Conservation (phyloP, 2,888 invertebrate genomes). For the Eledone cirrhosa region DNA sequence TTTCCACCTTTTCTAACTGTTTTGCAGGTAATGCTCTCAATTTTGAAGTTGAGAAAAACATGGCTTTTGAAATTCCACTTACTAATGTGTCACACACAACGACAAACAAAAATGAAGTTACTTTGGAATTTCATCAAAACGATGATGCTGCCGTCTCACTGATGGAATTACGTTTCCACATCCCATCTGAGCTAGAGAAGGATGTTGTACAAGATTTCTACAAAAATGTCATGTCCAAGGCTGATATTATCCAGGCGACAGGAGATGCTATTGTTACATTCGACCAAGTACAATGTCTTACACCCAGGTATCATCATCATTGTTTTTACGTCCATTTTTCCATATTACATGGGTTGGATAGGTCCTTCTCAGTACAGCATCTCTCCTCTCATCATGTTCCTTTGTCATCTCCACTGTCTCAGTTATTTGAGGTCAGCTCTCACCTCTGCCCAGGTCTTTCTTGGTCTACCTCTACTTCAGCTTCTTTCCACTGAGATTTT, state of each 20-base stretch:
- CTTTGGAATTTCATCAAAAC: slow-evolving; percentile 97
- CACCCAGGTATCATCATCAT: slow-evolving; percentile 87
- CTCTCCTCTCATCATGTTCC: no score
- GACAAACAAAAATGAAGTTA: slow-evolving; percentile 97
- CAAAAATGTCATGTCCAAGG: slow-evolving; percentile 94
- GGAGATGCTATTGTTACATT: slow-evolving; percentile 98
- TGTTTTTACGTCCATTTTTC: no score
- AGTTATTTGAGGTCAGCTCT: no score
- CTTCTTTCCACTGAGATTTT: no score
- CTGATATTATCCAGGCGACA: slow-evolving; percentile 95
- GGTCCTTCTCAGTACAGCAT: no score
- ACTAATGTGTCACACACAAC: slow-evolving; percentile 95
- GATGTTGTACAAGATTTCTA: slow-evolving; percentile 97
- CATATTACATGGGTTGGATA: no score
- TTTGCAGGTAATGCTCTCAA: slow-evolving; percentile 61
- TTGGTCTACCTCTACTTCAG: no score
- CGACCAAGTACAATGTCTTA: slow-evolving; percentile 95
- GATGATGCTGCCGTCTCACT: slow-evolving; percentile 97
- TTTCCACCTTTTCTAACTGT: not conserved
- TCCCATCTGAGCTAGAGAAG: slow-evolving; percentile 80
- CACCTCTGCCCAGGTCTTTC: no score
- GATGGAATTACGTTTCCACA: slow-evolving; percentile 97
- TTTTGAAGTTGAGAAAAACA: slow-evolving; percentile 67
- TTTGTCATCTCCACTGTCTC: no score
- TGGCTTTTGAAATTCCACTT: slow-evolving; percentile 95